Evolutionary conservation across 2,888 invertebrate genomes (phyloP), one percentile per base, ranked within the genome.

Genomic region (Mimachlamys varia): DNA sequence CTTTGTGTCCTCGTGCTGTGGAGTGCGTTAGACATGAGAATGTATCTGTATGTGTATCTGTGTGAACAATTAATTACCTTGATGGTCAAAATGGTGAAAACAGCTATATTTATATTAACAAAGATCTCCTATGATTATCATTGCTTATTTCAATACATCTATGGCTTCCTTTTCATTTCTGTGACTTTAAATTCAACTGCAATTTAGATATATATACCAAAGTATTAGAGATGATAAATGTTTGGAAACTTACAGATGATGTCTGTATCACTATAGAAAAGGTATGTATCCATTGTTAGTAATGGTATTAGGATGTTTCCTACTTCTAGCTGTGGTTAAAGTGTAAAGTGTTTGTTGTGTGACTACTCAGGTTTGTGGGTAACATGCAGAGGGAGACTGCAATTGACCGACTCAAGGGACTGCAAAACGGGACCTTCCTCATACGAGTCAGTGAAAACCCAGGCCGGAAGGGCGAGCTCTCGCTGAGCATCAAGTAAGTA

Each of bases 401-500:
- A n/a, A 94, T 94, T 88, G 92, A 94, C 44, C 94, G 94, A 88
- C 94, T 97, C 91, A 95, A 95, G 49, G 94, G 95, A 27, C 95
- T 96, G 89, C 95, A 96, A 7, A 96, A 96, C 92, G 97, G 97
- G 27, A 96, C 97, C 4, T 97, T 96, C 93, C 95, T 97, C 87
- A 96, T 97, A n/a, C 94, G 97, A 44, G 96, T 95, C 92, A 96
- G 97, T 92, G 95, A 94, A 88, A 96, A 95, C 92, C 94, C 94
- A 15, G 93, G 92, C 10, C 93, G 96, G 62, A 93, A 92, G 89
- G 95, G 96, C 37, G 95, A 96, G 90, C 96, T 96, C 87, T 97
- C 96, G 2, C 95, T 97, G 50, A 97, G 97, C 94, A 96, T 97
- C 90, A 96, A 96, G 97, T 97, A 94, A 94, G 95, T 94, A 44